A percentile compares a stretch with the other conserved stretches of the same genome.
phyloP scores from a whole-genome alignment of 1,140 invertebrate genomes.

The Heliconius nattereri region DNA sequence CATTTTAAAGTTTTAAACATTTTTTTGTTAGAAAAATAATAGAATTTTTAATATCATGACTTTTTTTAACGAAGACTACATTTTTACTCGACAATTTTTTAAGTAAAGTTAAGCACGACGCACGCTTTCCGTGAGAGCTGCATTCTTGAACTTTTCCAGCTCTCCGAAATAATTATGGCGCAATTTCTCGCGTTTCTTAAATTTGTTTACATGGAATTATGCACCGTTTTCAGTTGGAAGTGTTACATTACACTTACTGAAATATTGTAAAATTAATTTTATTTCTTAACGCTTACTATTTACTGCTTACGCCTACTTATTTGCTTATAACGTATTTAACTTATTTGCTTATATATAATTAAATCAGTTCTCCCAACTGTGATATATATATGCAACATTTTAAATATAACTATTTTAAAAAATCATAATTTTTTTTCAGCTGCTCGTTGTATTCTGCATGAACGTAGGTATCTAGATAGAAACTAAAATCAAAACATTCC shows the following conservation, averaged over 20 bases:
- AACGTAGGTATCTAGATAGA: too few relatives aligned
- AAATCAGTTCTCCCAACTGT: too few relatives aligned
- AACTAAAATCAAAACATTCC: too few relatives aligned
- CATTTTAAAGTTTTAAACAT: neutral
- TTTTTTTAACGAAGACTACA: constrained; percentile 30
- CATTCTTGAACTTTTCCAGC: constrained; percentile 42
- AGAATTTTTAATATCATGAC: constrained; percentile 26
- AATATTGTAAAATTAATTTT: neutral
- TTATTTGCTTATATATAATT: neutral
- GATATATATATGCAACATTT: too few relatives aligned
- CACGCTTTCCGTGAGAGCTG: constrained; percentile 30
- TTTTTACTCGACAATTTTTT: constrained; percentile 36
- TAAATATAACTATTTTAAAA: too few relatives aligned
- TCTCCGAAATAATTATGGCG: constrained; percentile 37
- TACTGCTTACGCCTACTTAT: too few relatives aligned
- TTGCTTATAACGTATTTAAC: too few relatives aligned
- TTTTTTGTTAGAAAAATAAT: constrained; percentile 5
- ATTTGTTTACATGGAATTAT: constrained; percentile 21
- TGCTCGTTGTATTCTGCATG: too few relatives aligned
- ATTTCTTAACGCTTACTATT: neutral
- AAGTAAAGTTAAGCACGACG: constrained; percentile 34
- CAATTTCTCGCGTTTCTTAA: constrained; percentile 27
- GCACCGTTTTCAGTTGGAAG: neutral
- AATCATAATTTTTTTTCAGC: too few relatives aligned
- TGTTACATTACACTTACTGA: neutral